These are phyloP conservation scores for Nyctibius grandis DNA, from an alignment of 2,797 vertebrate species.

Conservation along the genomic window DNA sequence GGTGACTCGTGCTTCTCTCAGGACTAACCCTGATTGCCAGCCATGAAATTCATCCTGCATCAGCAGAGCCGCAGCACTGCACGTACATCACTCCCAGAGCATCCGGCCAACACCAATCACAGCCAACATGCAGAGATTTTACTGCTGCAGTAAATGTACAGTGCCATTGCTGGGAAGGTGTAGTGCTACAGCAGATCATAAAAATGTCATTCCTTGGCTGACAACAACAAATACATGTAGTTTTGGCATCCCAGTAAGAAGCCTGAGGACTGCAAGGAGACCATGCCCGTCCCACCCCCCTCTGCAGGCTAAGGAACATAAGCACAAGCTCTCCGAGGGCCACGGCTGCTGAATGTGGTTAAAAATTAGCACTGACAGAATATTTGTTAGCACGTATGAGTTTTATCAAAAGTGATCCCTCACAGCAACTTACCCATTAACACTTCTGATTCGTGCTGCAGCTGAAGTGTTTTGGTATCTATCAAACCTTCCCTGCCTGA, in stretches of 20 bases:
- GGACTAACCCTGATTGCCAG: background rate
- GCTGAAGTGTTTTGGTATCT: background rate
- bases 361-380: background rate
- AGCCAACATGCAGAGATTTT: background rate
- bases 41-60: background rate
- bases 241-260: background rate
- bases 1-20: background rate
- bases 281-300: rapidly evolving
- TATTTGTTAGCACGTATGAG: background rate
- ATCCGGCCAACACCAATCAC: rapidly evolving
- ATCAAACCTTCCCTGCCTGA: background rate
- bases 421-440: background rate
- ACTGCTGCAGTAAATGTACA: background rate
- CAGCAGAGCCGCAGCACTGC: background rate
- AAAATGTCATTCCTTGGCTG: background rate
- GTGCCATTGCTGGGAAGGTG: background rate
- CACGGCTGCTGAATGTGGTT: background rate
- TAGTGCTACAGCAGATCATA: no score
- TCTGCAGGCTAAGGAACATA: background rate
- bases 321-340: background rate
- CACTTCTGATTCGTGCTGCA: background rate
- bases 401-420: background rate
- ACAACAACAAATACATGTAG: background rate
- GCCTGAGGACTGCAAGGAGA: background rate
- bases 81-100: background rate